Percentiles rank a stretch among this genome's conserved stretches.
phyloP scores from a whole-genome alignment of 1,140 invertebrate species.

The Ditylenchus dipsaci region DNA sequence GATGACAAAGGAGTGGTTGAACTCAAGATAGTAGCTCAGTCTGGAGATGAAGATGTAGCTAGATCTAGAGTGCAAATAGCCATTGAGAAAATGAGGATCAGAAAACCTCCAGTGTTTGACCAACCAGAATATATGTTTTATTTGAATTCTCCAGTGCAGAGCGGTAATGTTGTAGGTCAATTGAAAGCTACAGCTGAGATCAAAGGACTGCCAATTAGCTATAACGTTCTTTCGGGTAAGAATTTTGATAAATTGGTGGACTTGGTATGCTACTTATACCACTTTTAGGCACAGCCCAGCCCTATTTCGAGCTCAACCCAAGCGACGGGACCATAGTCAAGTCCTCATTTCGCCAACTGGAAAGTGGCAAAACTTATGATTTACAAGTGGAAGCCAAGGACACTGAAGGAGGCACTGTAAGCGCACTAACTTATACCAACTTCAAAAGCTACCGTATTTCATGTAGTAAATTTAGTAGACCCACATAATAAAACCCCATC shows the following conservation, averaged over 20 bases:
- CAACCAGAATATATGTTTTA: not conserved
- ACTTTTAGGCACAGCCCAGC: not conserved
- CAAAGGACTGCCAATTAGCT: not conserved
- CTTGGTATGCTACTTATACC: no score
- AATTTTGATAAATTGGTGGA: no score
- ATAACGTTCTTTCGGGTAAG: not conserved
- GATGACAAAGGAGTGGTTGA: slow-evolving; percentile 35
- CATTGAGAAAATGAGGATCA: slow-evolving; percentile 1
- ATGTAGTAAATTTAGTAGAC: no score
- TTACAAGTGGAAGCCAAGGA: not conserved
- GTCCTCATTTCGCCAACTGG: not conserved
- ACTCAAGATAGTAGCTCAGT: slow-evolving; percentile 17
- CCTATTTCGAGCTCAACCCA: not conserved
- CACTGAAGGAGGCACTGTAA: not conserved
- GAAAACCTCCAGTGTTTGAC: not conserved
- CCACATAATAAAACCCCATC: no score
- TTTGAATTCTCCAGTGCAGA: not conserved
- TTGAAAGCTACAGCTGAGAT: not conserved
- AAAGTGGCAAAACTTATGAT: slow-evolving; percentile 1
- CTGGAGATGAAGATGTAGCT: not conserved
- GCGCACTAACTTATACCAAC: not conserved
- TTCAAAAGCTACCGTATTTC: no score
- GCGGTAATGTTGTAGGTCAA: not conserved
- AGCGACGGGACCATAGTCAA: not conserved
- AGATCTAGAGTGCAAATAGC: not conserved